These are phyloP conservation scores for Holothuria glaberrima DNA, from an alignment of 35 echinoderm and acorn worm species.

Conservation along the genomic window DNA sequence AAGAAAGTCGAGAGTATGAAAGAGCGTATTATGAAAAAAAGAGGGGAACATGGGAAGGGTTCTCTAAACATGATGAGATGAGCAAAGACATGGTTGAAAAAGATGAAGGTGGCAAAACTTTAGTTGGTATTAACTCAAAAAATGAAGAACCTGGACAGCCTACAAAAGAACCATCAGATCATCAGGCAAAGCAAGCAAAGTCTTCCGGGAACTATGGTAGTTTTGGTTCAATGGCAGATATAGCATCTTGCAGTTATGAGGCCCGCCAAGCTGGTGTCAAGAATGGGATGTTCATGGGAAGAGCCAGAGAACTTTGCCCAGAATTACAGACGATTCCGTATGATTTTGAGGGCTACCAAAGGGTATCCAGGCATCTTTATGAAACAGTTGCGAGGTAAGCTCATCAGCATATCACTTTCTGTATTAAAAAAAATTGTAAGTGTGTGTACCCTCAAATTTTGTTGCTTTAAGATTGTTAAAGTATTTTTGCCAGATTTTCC, in stretches of 20 bases:
- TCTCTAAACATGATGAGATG: slow-evolving; percentile 21
- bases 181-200: not conserved
- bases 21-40: slow-evolving; percentile 80
- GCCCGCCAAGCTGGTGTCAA: slow-evolving; percentile 82
- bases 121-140: not conserved
- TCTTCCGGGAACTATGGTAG: not conserved
- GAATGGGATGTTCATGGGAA: slow-evolving; percentile 99
- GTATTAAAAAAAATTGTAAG: no score
- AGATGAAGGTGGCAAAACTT: not conserved
- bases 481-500: no score
- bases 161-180: not conserved
- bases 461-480: no score
- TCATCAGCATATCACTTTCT: not conserved
- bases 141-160: not conserved
- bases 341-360: slow-evolving; percentile 95
- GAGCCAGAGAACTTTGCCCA: slow-evolving; percentile 83
- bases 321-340: slow-evolving; percentile 91
- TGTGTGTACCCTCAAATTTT: no score
- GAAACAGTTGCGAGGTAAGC: slow-evolving; percentile 94
- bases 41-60: not conserved
- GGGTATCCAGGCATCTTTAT: slow-evolving; percentile 81
- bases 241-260: slow-evolving; percentile 96
- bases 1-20: slow-evolving; percentile 76
- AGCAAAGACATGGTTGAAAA: not conserved
- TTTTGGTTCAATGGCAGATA: slow-evolving; percentile 92